These are phyloP conservation scores for Papilio helenus DNA, from an alignment of 1,140 invertebrate species.

Conservation along the genomic window DNA sequence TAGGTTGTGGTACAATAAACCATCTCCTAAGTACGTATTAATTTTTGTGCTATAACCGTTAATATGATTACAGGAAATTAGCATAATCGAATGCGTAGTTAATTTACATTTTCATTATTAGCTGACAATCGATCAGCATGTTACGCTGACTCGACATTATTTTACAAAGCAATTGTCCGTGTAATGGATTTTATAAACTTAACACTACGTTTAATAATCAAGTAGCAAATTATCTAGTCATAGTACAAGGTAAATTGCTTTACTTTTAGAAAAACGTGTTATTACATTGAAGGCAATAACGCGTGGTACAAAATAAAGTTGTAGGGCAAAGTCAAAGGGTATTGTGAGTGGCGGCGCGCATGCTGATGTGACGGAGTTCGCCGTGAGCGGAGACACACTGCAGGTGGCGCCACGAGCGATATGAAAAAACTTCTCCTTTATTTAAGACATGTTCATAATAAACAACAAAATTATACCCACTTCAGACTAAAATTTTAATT, in stretches of 20 bases:
- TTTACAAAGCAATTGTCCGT: no score
- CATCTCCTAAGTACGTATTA: no score
- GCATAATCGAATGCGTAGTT: no score
- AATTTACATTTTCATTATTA: no score
- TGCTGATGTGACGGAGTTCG: neutral
- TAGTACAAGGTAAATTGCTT: neutral
- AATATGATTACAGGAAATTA: no score
- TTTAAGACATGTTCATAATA: neutral
- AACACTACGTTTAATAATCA: no score
- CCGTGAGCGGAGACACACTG: neutral
- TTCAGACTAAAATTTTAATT: neutral
- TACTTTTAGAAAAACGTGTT: neutral
- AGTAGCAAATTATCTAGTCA: neutral
- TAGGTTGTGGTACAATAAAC: no score
- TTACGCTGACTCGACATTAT: no score
- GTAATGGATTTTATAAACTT: no score
- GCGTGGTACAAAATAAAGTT: neutral
- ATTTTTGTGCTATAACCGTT: no score
- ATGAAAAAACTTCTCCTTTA: conserved; percentile 12
- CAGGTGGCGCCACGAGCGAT: neutral
- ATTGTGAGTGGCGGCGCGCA: neutral
- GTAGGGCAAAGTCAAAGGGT: neutral
- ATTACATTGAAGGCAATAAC: neutral
- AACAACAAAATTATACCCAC: neutral
- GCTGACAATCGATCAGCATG: no score